phyloP scores from a whole-genome alignment of 2,797 vertebrate genomes.

The Typhlichthys eigenmanni region DNA sequence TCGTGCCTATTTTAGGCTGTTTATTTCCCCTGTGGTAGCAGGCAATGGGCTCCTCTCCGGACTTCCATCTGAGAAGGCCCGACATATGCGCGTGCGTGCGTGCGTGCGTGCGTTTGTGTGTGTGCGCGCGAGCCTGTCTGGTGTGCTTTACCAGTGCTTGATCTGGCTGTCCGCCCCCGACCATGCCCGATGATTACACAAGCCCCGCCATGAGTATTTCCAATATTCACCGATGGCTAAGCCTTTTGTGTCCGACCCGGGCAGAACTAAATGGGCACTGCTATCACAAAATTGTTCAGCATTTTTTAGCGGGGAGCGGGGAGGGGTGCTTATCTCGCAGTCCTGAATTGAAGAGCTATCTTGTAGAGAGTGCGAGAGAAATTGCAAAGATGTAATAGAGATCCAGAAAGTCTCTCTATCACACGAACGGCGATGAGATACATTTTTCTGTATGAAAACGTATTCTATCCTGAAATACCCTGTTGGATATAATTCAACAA shows the following conservation, averaged over 20 bases:
- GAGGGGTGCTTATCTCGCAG: conserved; percentile 3
- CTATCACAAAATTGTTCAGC: conserved; percentile 44
- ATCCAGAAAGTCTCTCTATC: conserved; percentile 30
- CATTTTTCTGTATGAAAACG: conserved; percentile 19
- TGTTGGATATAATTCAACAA: too few species aligned
- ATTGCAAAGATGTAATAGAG: conserved; percentile 37
- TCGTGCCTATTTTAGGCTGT: conserved; percentile 77
- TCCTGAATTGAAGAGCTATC: conserved; percentile 38
- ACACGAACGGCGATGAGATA: conserved; percentile 24
- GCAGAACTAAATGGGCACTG: conserved; percentile 38
- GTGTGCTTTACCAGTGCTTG: conserved; percentile 59
- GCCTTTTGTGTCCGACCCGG: conserved; percentile 50
- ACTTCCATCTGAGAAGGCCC: conserved; percentile 28
- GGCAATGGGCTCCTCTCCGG: conserved; percentile 61
- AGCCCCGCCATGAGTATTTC: conserved; percentile 44
- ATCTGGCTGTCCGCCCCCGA: conserved; percentile 49
- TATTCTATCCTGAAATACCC: not conserved
- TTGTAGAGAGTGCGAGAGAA: conserved; percentile 33
- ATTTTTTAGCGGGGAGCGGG: not conserved
- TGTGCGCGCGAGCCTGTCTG: conserved; percentile 61
- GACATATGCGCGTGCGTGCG: conserved; percentile 18
- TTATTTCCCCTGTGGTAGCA: conserved; percentile 82
- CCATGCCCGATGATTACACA: conserved; percentile 59
- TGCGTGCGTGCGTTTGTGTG: too few species aligned
- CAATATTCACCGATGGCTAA: conserved; percentile 50